Conservation (phyloP, 2,113 vertebrate genomes). For the Mustela nigripes region DNA sequence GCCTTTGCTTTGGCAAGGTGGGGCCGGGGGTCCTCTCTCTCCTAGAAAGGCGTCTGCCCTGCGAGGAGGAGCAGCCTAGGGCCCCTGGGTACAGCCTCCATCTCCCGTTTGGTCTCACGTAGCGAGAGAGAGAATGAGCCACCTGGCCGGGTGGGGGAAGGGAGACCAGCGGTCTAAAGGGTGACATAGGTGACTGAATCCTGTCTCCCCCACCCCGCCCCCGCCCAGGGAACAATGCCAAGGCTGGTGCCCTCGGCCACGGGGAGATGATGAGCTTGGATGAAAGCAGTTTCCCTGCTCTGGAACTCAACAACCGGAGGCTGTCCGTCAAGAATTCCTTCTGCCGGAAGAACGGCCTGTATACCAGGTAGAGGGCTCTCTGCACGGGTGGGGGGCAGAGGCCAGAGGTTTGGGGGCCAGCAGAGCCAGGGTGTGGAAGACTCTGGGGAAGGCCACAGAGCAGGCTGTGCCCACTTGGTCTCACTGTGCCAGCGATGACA, state of each 20-base stretch:
- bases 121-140: neutral
- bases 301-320: constrained; percentile 97
- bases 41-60: neutral
- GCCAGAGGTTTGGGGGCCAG: neutral
- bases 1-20: neutral
- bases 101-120: neutral
- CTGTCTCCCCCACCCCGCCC: neutral
- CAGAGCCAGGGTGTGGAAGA: neutral
- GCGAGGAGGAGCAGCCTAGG: neutral
- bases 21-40: neutral
- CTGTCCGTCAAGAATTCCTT: constrained; percentile 98
- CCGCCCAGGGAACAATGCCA: constrained; percentile 92
- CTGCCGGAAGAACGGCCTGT: constrained; percentile 97
- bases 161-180: neutral
- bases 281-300: constrained; percentile 95
- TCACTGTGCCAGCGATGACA: neutral
- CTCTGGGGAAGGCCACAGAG: neutral
- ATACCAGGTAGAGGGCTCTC: constrained; percentile 91
- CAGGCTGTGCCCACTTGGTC: neutral
- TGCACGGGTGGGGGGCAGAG: rapidly evolving
- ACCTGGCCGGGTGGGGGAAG: neutral
- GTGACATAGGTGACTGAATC: neutral
- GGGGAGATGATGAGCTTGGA: constrained; percentile 98
- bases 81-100: neutral
- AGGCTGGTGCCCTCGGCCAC: constrained; percentile 93